Conservation (phyloP, 2,888 invertebrate genomes). For the Plemyria rubiginata region DNA sequence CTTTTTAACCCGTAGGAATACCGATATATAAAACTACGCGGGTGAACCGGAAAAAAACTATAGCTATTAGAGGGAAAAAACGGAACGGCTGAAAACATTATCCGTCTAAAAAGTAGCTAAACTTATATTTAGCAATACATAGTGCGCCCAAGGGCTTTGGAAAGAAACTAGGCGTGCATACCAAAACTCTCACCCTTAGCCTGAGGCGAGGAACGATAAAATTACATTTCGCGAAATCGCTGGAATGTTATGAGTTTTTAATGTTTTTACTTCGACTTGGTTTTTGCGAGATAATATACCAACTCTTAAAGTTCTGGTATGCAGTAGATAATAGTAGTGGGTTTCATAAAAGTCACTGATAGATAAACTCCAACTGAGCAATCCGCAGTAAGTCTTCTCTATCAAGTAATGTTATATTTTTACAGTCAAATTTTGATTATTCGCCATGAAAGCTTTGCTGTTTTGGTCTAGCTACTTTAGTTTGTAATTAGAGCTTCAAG, state of each 20-base stretch:
- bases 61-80: not conserved
- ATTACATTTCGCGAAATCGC: constrained; percentile 45
- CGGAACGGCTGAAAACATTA: not conserved
- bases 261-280: constrained; percentile 43
- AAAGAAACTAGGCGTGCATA: constrained; percentile 37
- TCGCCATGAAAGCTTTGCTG: constrained; percentile 17
- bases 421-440: not conserved
- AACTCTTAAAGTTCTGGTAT: constrained; percentile 22
- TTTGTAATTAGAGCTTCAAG: constrained; percentile 41
- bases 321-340: constrained; percentile 1
- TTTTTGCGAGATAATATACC: constrained; percentile 35
- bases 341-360: too few relatives aligned
- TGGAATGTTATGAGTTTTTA: constrained; percentile 44
- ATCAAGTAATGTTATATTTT: too few relatives aligned
- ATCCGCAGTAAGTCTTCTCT: too few relatives aligned
- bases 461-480: constrained; percentile 32
- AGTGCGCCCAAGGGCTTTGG: constrained; percentile 41
- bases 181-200: constrained; percentile 37
- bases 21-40: too few relatives aligned
- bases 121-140: constrained; percentile 27
- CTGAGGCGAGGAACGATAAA: constrained; percentile 50
- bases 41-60: too few relatives aligned
- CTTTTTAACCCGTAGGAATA: too few relatives aligned
- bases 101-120: constrained; percentile 12
- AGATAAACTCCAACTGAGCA: too few relatives aligned